Percentiles rank a stretch among this genome's conserved stretches.
Conservation (phyloP, 2,888 invertebrate genomes). For the Drosophila robusta region DNA sequence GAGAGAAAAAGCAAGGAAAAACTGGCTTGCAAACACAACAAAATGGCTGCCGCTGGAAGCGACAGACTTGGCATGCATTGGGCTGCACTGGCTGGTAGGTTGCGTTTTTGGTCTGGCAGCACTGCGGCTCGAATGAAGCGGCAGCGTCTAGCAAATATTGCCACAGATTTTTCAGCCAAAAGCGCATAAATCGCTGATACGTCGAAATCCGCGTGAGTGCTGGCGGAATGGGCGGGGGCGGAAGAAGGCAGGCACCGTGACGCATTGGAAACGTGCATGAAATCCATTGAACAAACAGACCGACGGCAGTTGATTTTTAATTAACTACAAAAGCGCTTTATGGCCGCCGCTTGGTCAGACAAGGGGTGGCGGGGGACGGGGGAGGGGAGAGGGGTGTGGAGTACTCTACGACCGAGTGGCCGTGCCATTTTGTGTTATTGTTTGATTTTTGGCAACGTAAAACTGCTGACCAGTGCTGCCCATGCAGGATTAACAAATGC, state of each 20-base stretch:
- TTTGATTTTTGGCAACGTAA: conserved; percentile 56
- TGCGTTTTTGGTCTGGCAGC: conserved; percentile 6
- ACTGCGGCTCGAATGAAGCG: conserved; percentile 5
- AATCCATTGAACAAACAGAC: conserved; percentile 85
- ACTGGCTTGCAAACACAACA: conserved; percentile 65
- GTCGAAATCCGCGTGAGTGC: conserved; percentile 56
- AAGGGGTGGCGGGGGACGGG: neutral
- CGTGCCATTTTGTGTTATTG: conserved; percentile 53
- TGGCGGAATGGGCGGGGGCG: neutral
- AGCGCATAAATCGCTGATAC: conserved; percentile 81
- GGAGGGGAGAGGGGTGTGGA: neutral
- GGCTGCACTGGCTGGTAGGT: neutral
- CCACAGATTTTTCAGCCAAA: conserved; percentile 77
- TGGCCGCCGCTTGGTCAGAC: conserved; percentile 47
- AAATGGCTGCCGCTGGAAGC: conserved; percentile 64
- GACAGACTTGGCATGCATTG: conserved; percentile 71
- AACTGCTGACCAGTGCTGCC: conserved; percentile 56
- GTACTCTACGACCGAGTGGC: neutral
- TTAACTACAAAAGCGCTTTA: conserved; percentile 83
- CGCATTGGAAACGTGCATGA: conserved; percentile 81
- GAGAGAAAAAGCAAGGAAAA: conserved; percentile 17
- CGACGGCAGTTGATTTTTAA: conserved; percentile 85
- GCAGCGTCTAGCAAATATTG: conserved; percentile 69
- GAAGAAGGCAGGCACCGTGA: conserved; percentile 1
- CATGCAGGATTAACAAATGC: conserved; percentile 64